Percentiles rank a stretch among this genome's conserved stretches.
Conservation (phyloP, 2,797 vertebrate species). For the Bradypus variegatus region DNA sequence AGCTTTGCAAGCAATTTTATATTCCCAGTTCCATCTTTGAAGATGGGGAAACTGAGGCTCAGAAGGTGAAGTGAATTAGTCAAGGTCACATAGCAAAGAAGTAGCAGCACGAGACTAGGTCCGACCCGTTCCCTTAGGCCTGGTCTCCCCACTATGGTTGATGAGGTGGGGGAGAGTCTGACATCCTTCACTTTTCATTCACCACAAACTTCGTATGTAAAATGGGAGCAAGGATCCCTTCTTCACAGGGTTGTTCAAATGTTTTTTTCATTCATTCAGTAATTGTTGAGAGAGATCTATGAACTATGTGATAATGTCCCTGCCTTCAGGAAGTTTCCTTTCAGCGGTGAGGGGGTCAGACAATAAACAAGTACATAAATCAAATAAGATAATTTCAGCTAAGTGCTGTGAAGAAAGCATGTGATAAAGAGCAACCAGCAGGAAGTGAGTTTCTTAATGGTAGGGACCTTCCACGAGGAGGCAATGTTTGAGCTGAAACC, state of each 20-base stretch:
- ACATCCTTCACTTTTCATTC: not conserved
- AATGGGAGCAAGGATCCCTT: not conserved
- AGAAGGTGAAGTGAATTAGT: not conserved
- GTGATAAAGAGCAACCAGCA: not conserved
- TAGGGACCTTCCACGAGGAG: not conserved
- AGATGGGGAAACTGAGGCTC: not conserved
- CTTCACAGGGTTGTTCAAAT: not conserved
- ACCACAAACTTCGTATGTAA: slow-evolving; percentile 7
- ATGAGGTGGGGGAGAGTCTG: not conserved
- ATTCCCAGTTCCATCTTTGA: not conserved
- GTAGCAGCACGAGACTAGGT: not conserved
- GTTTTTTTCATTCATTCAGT: not conserved
- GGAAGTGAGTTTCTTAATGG: not conserved
- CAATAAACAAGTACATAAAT: not conserved
- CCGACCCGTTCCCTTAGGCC: not conserved
- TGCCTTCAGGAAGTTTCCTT: not conserved
- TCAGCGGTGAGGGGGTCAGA: not conserved
- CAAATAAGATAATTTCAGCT: not conserved
- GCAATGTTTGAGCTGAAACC: not conserved
- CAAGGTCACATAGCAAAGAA: not conserved
- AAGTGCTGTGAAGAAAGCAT: not conserved
- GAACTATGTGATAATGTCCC: not conserved
- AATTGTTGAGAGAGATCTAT: not conserved
- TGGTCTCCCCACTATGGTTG: not conserved
- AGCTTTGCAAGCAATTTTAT: slow-evolving; percentile 1